Conservation (phyloP, 1,140 invertebrate genomes). For the Penaeus indicus region DNA sequence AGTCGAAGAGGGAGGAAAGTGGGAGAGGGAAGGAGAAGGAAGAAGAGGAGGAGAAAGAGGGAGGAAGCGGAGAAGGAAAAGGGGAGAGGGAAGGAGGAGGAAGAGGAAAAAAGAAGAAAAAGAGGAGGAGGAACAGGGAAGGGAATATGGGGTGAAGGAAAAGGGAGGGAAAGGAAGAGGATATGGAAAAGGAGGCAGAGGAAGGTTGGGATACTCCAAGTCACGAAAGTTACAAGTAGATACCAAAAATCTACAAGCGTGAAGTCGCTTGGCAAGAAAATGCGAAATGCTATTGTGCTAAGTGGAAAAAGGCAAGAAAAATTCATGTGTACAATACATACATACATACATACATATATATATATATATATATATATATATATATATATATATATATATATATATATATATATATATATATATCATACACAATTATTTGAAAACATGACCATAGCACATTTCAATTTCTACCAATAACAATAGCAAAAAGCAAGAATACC, state of each 20-base stretch:
- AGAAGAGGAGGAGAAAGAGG: conserved; percentile 10
- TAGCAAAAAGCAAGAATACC: too few relatives aligned
- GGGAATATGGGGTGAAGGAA: neutral
- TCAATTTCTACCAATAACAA: too few relatives aligned
- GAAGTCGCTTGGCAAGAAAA: neutral
- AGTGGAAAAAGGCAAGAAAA: neutral
- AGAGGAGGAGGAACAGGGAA: neutral
- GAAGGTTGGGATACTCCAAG: neutral
- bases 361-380: conserved; percentile 30
- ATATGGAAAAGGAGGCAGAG: neutral
- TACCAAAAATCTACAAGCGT: neutral
- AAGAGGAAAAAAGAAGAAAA: too few relatives aligned
- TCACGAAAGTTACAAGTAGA: too few relatives aligned
- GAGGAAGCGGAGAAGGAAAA: conserved; percentile 8
- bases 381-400: conserved; percentile 24
- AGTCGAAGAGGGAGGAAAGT: neutral
- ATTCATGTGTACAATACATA: neutral
- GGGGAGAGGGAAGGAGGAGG: neutral
- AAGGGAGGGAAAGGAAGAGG: neutral
- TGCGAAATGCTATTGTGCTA: neutral
- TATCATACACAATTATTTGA: neutral
- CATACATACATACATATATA: conserved; percentile 21
- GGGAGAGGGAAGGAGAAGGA: conserved; percentile 13
- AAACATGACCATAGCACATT: neutral
- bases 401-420: conserved; percentile 28